Evolutionary conservation across 1,140 invertebrate species (phyloP).

Genomic region (Conopomorpha cramerella): DNA sequence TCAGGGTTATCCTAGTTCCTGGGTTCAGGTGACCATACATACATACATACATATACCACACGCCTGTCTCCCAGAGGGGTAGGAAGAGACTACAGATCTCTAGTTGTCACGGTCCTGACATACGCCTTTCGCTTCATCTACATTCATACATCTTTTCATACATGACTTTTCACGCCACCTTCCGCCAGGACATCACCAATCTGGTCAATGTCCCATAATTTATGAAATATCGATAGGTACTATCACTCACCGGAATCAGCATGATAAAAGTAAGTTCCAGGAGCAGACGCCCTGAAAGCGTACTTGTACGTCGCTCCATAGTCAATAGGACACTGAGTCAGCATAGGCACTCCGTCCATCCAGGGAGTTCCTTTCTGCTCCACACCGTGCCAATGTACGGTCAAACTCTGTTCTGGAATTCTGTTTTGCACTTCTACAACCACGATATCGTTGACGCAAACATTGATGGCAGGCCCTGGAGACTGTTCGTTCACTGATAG

Average conservation of each 20-base stretch:
- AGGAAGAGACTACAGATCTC: no score
- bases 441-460: conserved; percentile 82
- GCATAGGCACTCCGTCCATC: conserved; percentile 80
- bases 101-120: no score
- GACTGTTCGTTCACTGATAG: conserved; percentile 76
- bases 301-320: conserved; percentile 77
- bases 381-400: conserved; percentile 81
- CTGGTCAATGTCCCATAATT: no score
- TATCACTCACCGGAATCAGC: conserved; percentile 67
- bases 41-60: no score
- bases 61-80: no score
- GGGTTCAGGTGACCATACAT: no score
- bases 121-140: no score
- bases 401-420: conserved; percentile 67
- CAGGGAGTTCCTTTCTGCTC: conserved; percentile 72
- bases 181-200: no score
- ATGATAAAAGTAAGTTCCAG: conserved; percentile 75
- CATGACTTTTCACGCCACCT: no score
- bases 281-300: conserved; percentile 67
- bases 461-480: conserved; percentile 82
- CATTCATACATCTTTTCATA: no score
- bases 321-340: conserved; percentile 78
- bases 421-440: conserved; percentile 80
- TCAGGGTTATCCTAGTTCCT: no score
- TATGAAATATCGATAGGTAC: no score